Evolutionary conservation across 2,113 vertebrate species (phyloP).

Genomic region (Seriola quinqueradiata): DNA sequence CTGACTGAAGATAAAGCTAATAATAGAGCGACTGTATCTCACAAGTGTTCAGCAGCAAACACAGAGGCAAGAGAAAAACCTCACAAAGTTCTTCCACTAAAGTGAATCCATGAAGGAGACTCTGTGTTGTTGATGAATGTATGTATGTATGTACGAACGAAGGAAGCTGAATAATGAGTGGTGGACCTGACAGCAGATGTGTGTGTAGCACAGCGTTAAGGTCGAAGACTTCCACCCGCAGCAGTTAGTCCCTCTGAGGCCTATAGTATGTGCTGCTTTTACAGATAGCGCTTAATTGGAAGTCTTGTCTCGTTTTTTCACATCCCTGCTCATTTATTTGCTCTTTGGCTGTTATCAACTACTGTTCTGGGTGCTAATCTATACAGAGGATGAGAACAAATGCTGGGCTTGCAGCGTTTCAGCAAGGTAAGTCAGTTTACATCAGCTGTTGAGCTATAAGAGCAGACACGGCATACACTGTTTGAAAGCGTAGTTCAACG

Average conservation of each 20-base stretch:
- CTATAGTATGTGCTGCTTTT: not conserved
- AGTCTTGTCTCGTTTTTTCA: slow-evolving; percentile 15
- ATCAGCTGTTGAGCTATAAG: not conserved
- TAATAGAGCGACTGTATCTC: slow-evolving; percentile 10
- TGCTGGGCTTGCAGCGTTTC: not conserved
- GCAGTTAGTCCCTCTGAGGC: slow-evolving; percentile 22
- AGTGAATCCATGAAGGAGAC: not conserved
- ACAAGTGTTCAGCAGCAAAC: not conserved
- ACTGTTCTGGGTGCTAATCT: slow-evolving; percentile 8
- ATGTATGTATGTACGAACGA: too few relatives aligned
- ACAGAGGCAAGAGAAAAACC: not conserved
- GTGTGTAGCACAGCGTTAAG: not conserved
- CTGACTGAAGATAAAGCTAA: slow-evolving; percentile 24
- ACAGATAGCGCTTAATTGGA: slow-evolving; percentile 37
- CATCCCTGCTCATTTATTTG: slow-evolving; percentile 27
- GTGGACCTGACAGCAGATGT: not conserved
- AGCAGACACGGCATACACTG: not conserved
- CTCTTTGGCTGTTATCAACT: slow-evolving; percentile 24
- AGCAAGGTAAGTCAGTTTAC: not conserved
- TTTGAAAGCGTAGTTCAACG: too few relatives aligned
- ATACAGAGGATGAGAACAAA: slow-evolving; percentile 28
- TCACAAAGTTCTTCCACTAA: not conserved
- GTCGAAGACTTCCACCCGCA: slow-evolving; percentile 21
- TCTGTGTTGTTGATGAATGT: not conserved
- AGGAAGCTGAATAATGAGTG: not conserved